phyloP scores from a whole-genome alignment of 2,113 vertebrate genomes.

The Uria aalge region DNA sequence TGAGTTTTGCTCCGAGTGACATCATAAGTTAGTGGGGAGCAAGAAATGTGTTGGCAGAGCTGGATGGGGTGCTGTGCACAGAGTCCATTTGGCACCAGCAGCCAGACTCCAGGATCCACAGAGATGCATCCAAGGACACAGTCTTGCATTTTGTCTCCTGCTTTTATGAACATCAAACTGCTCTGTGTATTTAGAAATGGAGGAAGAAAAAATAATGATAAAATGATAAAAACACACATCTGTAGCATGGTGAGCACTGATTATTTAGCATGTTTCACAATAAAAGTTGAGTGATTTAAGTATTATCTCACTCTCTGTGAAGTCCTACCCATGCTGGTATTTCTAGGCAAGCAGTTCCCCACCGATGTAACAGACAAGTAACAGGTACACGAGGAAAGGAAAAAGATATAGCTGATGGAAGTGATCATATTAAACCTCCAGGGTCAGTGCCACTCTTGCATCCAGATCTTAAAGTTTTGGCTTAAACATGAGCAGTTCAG shows the following conservation, averaged over 20 bases:
- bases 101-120: not conserved
- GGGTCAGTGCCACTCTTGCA: not conserved
- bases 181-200: not conserved
- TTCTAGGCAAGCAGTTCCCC: not conserved
- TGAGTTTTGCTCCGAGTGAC: conserved; percentile 18
- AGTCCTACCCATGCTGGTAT: not conserved
- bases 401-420: not conserved
- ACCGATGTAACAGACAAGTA: not conserved
- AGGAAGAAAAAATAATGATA: not conserved
- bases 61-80: not conserved
- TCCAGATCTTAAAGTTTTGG: not conserved
- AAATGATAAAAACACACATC: not conserved
- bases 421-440: not conserved
- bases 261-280: not conserved
- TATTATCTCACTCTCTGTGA: not conserved
- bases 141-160: not conserved
- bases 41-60: not conserved
- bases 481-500: not conserved
- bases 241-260: not conserved
- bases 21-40: conserved; percentile 1
- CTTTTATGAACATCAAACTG: not conserved
- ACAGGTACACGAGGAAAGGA: not conserved
- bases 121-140: not conserved
- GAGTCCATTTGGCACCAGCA: not conserved
- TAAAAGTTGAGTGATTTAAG: not conserved